Conservation (phyloP, 2,113 vertebrate species). For the Myiagra hebetior region DNA sequence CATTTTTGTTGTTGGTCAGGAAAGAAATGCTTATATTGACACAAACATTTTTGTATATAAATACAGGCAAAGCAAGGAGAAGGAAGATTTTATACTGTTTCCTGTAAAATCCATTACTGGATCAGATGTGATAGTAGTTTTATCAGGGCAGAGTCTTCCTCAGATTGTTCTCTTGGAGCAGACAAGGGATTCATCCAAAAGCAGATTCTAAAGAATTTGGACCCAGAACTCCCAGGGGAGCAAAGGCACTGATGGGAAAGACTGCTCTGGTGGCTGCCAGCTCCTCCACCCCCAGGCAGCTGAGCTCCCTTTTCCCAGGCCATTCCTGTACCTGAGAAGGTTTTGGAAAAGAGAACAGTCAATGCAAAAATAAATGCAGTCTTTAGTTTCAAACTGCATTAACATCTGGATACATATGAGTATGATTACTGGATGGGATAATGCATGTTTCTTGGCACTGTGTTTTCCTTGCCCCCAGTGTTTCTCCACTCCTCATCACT, state of each 20-base stretch:
- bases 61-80: not conserved
- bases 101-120: not conserved
- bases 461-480: not conserved
- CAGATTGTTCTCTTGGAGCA: not conserved
- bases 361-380: not conserved
- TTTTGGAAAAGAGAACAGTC: not conserved
- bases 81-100: not conserved
- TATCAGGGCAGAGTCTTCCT: not conserved
- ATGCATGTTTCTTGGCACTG: not conserved
- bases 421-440: not conserved
- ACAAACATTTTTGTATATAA: not conserved
- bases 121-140: not conserved
- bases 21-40: not conserved
- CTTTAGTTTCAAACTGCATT: conserved; percentile 2
- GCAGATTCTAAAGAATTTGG: not conserved
- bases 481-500: not conserved
- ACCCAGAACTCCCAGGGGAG: not conserved
- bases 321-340: not conserved
- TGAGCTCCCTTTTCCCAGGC: not conserved
- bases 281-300: not conserved
- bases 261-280: not conserved
- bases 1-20: not conserved
- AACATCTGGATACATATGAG: not conserved
- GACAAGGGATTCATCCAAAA: not conserved
- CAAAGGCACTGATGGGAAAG: not conserved